Base-by-base conservation (phyloP, 2,888 invertebrate genomes). In the Alcis repandata region DNA sequence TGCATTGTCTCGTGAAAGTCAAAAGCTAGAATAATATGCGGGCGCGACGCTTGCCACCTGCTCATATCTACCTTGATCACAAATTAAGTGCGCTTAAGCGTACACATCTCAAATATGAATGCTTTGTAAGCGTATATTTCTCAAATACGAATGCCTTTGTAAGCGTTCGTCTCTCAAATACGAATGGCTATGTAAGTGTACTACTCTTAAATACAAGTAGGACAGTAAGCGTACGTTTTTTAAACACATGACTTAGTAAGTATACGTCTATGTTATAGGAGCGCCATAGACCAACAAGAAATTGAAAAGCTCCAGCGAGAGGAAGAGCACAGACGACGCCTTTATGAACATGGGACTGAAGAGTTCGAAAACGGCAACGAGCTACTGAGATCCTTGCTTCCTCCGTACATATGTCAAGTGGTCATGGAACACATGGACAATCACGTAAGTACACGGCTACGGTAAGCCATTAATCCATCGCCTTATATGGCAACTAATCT, bases 201-300 rank as follows among this genome's bases (percentile, higher is more conserved):
- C n/a, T n/a, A n/a, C n/a, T n/a, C n/a, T n/a, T n/a, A n/a, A n/a
- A n/a, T n/a, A n/a, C n/a, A n/a, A n/a, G n/a, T n/a, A n/a, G n/a
- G n/a, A n/a, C n/a, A n/a, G n/a, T n/a, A 27, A 6, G 2, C 27
- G 27, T 27, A 27, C 6, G 27, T 27, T 27, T 27, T 27, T n/a
- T n/a, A n/a, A n/a, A n/a, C n/a, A n/a, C n/a, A n/a, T n/a, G n/a
- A n/a, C n/a, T n/a, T n/a, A n/a, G n/a, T n/a, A n/a, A n/a, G n/a
- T n/a, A n/a, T n/a, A n/a, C 19, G n/a, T n/a, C n/a, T 49, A n/a
- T 53, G 53, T 64, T 54, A 19, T 79, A 89, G 89, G 74, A 72
- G 76, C 58, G 78, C 85, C n/a, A 38, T 79, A 0, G 78, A 72
- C n/a, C 75, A 68, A 19, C 71, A 82, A 22, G 70, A 86, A 66